These are phyloP conservation scores for Gymnoscopelus braueri DNA, from an alignment of 2,797 vertebrate species.

Conservation along the genomic window DNA sequence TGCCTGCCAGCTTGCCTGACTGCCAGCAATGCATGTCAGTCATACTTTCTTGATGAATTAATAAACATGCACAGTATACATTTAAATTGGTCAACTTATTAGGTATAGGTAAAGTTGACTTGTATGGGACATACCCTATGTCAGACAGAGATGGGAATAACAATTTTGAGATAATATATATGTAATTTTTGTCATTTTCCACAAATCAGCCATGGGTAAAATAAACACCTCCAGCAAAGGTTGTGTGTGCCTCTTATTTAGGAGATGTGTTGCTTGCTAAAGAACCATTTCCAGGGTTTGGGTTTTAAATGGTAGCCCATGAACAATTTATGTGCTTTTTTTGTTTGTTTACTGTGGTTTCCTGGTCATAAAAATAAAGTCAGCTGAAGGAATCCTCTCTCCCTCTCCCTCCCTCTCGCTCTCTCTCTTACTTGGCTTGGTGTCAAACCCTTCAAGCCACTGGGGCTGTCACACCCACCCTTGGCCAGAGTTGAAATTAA, in stretches of 20 bases:
- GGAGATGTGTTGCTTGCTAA: conserved; percentile 38
- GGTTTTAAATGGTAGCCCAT: conserved; percentile 62
- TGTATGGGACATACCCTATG: too few species aligned
- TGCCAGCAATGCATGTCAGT: too few species aligned
- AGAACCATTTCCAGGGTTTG: conserved; percentile 56
- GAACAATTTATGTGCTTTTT: conserved; percentile 77
- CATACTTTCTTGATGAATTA: too few species aligned
- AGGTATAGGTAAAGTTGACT: too few species aligned
- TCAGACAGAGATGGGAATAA: too few species aligned
- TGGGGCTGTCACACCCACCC: conserved; percentile 70
- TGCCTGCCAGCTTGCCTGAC: too few species aligned
- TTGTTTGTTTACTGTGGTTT: conserved; percentile 86
- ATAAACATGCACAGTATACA: too few species aligned
- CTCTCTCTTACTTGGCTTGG: conserved; percentile 2
- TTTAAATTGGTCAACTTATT: too few species aligned
- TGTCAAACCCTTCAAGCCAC: conserved; percentile 67
- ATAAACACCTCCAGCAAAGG: conserved; percentile 12
- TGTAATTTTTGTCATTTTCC: conserved; percentile 29
- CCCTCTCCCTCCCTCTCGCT: conserved; percentile 44
- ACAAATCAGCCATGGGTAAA: conserved; percentile 34
- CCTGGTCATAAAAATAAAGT: conserved; percentile 81
- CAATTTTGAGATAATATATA: neutral
- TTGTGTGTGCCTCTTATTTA: conserved; percentile 26
- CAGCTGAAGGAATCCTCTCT: conserved; percentile 62
- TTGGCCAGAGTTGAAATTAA: conserved; percentile 73